Evolutionary conservation across 64 coral and sea anemone genomes (phyloP), one percentile per base, ranked within the genome.

Genomic region (Stichodactyla helianthus): DNA sequence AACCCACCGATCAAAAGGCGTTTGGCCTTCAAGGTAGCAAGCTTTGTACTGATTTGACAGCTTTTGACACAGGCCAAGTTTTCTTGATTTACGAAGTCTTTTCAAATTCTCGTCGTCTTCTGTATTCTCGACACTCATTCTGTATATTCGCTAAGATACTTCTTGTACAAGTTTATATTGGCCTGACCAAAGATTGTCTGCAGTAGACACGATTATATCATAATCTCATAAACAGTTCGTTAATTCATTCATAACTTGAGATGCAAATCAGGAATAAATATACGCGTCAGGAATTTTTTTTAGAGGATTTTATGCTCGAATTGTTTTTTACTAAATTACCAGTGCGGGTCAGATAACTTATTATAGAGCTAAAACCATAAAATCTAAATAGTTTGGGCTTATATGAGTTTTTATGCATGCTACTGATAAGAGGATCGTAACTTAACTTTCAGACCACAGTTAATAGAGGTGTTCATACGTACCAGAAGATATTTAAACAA

Each of bases 21-120:
- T 96, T 84, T 52, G 65, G 6, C 94, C 94, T 79, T 87, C 84
- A 57, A 96, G 59, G 44, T 96, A 96, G 20, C 31, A 83, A 52
- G 91, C 91, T 65, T 83, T 89, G 53, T 89, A 70, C 11, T 70
- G 77, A 26, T 56, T 86, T 18, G 94, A 96, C 25, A 96, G 77
- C 83, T 85, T 92, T 85, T 92, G 87, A 59, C 86, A 86, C 16
- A 89, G 65, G 23, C 93, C 93, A 60, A 95, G 90, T 82, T 95
- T 95, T 62, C 93, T 53, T 50, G 93, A 78, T 28, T 95, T 89
- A 77, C 90, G 90, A 64, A 92, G 90, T 23, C 90, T 56, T 79
- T 92, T 65, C 28, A 70, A 53, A 54, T 50, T 63, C 51, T 64
- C 77, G 26, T 87, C 79, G 19, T 82, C 83, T 23, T 91, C 83